Base-by-base conservation (phyloP, 2,888 invertebrate species). In the Acanthoscelides obtectus region DNA sequence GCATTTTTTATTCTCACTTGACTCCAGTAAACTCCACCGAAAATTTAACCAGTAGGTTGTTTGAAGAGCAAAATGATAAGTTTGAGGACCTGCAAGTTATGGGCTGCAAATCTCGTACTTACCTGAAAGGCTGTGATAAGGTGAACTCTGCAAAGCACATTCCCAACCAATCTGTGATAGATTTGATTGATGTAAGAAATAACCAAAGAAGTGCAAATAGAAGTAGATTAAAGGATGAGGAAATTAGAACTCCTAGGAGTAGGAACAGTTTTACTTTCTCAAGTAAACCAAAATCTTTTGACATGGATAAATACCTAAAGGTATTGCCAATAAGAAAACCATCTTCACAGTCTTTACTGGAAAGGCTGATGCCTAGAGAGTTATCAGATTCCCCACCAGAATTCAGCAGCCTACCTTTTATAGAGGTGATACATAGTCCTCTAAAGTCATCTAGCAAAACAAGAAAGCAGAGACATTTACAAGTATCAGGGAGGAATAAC, bases 391-490 rank as follows among this genome's bases (percentile, higher is more conserved):
- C 72, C 19, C 74, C 77, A 12, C 70, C 73, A 22, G 81, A 81
- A 68, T 83, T 77, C 74, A 77, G 77, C 27, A 83, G 83, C 0
- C 72, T 84, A 66, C 83, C 84, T 19, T 81, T 81, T 75, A 75
- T 83, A 71, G 70, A 75, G 25, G 71, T 72, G 12, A 72, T 72
- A 12, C 71, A 75, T 20, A 63, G 22, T 45, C 70, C 69, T 22
- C 69, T 20, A 69, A 66, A 69, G 66, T 20, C 66, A 20, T 45
- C 45, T 1, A 45, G 12, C 17, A 64, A 71, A 25, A 70, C 67
- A 22, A 79, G 72, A 74, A 66, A 20, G 17, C 20, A 66, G 20
- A 6, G 6, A 21, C 3, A 20, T 66, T 4, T 6, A 66, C 66
- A 21, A 20, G 21, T 22, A 2, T 66, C 66, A 66, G 77, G 76